Evolutionary conservation across 2,888 invertebrate genomes (phyloP).

Genomic region (Cyclophora albipunctata): DNA sequence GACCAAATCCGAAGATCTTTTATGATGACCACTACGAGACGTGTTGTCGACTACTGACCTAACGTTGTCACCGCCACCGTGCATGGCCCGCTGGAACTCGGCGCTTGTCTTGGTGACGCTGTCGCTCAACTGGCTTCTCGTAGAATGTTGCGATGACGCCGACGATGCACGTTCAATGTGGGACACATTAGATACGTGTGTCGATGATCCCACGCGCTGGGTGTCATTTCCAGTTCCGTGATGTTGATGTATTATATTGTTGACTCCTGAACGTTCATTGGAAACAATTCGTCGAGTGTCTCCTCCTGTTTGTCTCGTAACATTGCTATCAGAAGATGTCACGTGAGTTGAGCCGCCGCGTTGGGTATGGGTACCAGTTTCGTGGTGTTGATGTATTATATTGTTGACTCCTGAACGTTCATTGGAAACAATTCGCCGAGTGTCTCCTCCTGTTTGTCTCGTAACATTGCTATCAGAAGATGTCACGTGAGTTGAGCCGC

Average conservation of each 20-base stretch:
- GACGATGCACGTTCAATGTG: constrained; percentile 33
- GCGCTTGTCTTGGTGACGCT: constrained; percentile 68
- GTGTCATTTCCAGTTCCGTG: constrained; percentile 20
- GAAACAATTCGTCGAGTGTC: no score
- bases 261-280: no score
- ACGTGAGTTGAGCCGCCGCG: no score
- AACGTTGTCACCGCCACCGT: constrained; percentile 40
- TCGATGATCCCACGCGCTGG: constrained; percentile 26
- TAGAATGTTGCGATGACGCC: constrained; percentile 45
- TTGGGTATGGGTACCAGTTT: no score
- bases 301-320: no score
- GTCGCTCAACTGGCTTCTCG: constrained; percentile 60
- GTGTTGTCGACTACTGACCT: constrained; percentile 35
- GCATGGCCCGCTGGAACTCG: constrained; percentile 73
- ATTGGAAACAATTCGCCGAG: no score
- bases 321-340: no score
- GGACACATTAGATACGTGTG: constrained; percentile 30
- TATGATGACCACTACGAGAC: constrained; percentile 75
- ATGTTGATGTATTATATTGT: background rate
- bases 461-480: no score
- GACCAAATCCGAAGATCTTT: constrained; percentile 83
- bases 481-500: constrained; percentile 13
- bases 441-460: no score
- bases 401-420: no score
- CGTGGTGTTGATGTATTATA: no score